Conservation (phyloP, 2,797 vertebrate species). For the Pachyuromys duprasi region DNA sequence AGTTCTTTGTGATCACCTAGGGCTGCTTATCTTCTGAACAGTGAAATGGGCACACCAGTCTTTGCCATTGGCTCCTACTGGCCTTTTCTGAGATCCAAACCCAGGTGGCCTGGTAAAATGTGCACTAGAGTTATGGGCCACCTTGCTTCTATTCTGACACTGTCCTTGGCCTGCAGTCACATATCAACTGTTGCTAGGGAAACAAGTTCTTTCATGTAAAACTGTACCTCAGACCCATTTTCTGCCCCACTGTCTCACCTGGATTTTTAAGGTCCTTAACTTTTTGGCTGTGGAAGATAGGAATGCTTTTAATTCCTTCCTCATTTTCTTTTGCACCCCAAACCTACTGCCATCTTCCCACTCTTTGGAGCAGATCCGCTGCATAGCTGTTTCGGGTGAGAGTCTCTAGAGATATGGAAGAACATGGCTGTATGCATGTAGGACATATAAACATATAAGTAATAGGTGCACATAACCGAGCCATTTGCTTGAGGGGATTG, state of each 20-base stretch:
- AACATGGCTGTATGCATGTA: background rate
- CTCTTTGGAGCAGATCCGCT: background rate
- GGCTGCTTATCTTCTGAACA: background rate
- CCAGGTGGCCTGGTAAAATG: background rate
- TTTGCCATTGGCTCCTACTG: background rate
- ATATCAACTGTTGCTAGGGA: background rate
- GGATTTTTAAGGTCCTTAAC: background rate
- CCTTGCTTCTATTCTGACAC: background rate
- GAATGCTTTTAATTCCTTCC: background rate
- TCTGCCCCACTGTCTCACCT: background rate
- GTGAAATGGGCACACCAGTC: background rate
- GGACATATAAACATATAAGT: background rate
- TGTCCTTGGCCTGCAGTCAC: background rate
- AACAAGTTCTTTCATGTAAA: accelerated
- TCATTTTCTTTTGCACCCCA: background rate
- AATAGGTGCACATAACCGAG: background rate
- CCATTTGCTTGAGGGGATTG: background rate
- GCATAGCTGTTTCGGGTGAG: background rate
- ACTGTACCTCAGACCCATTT: accelerated
- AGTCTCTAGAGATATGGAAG: background rate
- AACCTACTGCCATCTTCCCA: no score
- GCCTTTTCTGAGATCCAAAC: background rate
- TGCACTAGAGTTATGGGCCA: accelerated
- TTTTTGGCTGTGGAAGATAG: background rate
- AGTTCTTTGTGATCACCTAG: background rate